Base-by-base conservation (phyloP, 2,888 invertebrate genomes). In the Nomada fabriciana region DNA sequence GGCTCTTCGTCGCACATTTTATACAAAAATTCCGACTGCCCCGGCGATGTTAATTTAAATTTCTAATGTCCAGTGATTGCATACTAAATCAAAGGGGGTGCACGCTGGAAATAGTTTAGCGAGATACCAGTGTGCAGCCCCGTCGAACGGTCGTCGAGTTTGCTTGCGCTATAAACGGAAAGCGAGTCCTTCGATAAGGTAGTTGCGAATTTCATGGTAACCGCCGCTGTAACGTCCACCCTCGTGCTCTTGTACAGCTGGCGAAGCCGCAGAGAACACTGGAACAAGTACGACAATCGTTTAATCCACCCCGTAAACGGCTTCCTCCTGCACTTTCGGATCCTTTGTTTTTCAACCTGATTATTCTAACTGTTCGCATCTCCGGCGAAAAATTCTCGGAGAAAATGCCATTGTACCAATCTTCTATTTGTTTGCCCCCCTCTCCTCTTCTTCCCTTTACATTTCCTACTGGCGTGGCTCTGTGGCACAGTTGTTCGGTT, bases 21-120 rank as follows among this genome's bases (percentile, higher is more conserved):
- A 15, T 52, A 23, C 23, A 47, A 57, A 72, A 77, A 67, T 77
- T 76, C 70, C 70, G 60, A 47, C 47, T 64, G 76, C 7, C 70
- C 53, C 76, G 42, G 9, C 43, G 69, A n/a, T 29, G 64, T 64
- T 60, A 53, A 70, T 71, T 80, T 76, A 71, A 80, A 76, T 76
- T 76, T 80, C 70, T 65, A 71, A 76, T 67, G 70, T 50, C 68
- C 64, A 7, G 50, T 18, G 69, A 52, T 69, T 65, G 59, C 23
- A 36, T 65, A 70, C 59, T 64, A 70, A 75, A 42, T 59, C 69
- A 43, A 15, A 29, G 18, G 2, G 43, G 43, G 20, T 42, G 60
- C n/a, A 15, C 25, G 10, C 0, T 15, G 18, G 63, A 53, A 52
- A 63, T 57, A 29, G 42, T 64, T 59, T 55, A 20, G 5, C 25